phyloP scores from a whole-genome alignment of 2,113 vertebrate genomes.

The Chrysochloris asiatica region DNA sequence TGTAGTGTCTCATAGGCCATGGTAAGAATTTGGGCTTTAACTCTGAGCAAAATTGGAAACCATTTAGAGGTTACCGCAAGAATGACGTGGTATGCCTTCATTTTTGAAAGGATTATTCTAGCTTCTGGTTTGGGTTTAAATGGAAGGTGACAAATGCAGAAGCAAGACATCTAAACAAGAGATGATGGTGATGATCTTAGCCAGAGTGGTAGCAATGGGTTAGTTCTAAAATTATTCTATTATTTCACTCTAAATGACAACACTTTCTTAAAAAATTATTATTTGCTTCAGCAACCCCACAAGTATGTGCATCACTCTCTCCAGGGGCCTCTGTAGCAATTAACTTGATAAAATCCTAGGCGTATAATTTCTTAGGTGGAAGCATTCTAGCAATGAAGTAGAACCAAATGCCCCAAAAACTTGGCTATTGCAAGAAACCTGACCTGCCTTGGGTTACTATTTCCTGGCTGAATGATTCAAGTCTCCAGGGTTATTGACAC shows the following conservation, averaged over 20 bases:
- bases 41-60: neutral
- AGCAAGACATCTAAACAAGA: neutral
- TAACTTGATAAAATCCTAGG: constrained; percentile 39
- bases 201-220: neutral
- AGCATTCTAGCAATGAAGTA: neutral
- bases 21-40: neutral
- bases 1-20: neutral
- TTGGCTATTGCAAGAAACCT: neutral
- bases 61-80: neutral
- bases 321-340: neutral
- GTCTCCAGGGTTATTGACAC: constrained; percentile 33
- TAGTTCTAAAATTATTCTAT: neutral
- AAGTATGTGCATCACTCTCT: neutral
- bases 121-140: neutral
- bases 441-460: constrained; percentile 25
- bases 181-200: neutral
- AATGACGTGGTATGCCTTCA: neutral
- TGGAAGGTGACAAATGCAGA: neutral
- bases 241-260: neutral
- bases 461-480: constrained; percentile 50
- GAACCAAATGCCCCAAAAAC: constrained; percentile 6
- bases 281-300: neutral
- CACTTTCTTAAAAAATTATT: neutral
- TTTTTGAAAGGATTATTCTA: neutral
- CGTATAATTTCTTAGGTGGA: neutral